Conservation (phyloP, 2,797 vertebrate species). For the Cheirogaleus major region DNA sequence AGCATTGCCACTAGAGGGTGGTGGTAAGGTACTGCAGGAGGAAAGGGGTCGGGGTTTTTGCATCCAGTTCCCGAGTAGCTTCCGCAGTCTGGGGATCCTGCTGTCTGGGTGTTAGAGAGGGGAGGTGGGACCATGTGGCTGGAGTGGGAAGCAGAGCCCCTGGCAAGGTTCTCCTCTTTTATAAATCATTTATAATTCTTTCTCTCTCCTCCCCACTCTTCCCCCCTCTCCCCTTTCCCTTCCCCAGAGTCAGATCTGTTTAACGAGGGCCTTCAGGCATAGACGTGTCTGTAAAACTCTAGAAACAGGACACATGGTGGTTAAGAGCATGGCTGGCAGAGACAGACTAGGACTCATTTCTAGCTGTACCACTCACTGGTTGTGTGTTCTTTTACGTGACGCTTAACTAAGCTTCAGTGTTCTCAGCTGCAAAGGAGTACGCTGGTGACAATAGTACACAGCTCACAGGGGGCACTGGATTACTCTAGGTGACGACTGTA, state of each 20-base stretch:
- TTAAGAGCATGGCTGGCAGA: neutral
- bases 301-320: neutral
- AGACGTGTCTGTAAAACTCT: neutral
- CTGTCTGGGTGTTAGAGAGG: fast-evolving
- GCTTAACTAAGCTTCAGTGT: neutral
- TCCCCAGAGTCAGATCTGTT: neutral
- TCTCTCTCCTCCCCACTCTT: neutral
- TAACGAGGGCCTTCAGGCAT: neutral
- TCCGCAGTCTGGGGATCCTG: neutral
- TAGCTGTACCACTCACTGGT: neutral
- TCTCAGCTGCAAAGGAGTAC: neutral
- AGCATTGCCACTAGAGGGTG: neutral
- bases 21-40: neutral
- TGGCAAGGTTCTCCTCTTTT: neutral
- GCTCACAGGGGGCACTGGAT: neutral
- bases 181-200: neutral
- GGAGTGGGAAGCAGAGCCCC: neutral
- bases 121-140: fast-evolving
- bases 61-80: neutral
- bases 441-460: neutral
- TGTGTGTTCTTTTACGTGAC: neutral
- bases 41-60: neutral
- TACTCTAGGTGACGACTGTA: neutral
- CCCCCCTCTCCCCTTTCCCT: neutral
- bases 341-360: neutral